These are phyloP conservation scores for Cheilosia vulpina DNA, from an alignment of 2,888 invertebrate genomes.

Conservation along the genomic window DNA sequence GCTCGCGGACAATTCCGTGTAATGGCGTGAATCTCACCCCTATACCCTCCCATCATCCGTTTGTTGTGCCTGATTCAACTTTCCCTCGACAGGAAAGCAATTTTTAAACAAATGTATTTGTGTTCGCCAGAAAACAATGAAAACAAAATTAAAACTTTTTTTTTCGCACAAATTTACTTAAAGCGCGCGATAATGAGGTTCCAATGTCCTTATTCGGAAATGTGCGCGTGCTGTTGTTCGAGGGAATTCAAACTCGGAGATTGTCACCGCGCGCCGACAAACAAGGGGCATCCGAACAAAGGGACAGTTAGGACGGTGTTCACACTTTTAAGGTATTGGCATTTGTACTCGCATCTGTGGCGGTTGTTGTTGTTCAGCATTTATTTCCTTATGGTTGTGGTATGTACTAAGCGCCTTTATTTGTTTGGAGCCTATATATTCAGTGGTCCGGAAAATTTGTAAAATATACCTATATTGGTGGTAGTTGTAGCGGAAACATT, in stretches of 20 bases:
- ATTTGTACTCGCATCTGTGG: conserved; percentile 8
- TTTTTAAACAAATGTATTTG: conserved; percentile 41
- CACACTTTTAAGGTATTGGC: conserved; percentile 32
- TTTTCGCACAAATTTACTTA: conserved; percentile 49
- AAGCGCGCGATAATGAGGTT: conserved; percentile 68
- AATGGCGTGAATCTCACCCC: conserved; percentile 43
- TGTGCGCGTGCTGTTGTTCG: conserved; percentile 14
- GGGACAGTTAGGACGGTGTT: conserved; percentile 14
- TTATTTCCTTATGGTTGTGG: too few relatives aligned
- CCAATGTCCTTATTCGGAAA: conserved; percentile 53
- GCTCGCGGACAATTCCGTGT: conserved; percentile 43
- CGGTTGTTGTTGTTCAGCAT: not conserved
- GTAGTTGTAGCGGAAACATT: conserved; percentile 6
- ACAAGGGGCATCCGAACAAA: conserved; percentile 20
- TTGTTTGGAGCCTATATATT: conserved; percentile 8
- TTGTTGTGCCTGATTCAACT: conserved; percentile 57
- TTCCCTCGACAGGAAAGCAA: conserved; percentile 13
- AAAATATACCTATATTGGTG: conserved; percentile 12
- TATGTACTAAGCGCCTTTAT: not conserved
- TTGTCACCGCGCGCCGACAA: not conserved
- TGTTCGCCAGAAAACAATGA: conserved; percentile 10
- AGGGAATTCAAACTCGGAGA: conserved; percentile 16
- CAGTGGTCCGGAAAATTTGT: conserved; percentile 24
- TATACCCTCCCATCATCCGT: conserved; percentile 27
- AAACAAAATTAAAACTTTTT: conserved; percentile 52